phyloP scores from a whole-genome alignment of 2,113 vertebrate species.

The Pogonocichla stellata region DNA sequence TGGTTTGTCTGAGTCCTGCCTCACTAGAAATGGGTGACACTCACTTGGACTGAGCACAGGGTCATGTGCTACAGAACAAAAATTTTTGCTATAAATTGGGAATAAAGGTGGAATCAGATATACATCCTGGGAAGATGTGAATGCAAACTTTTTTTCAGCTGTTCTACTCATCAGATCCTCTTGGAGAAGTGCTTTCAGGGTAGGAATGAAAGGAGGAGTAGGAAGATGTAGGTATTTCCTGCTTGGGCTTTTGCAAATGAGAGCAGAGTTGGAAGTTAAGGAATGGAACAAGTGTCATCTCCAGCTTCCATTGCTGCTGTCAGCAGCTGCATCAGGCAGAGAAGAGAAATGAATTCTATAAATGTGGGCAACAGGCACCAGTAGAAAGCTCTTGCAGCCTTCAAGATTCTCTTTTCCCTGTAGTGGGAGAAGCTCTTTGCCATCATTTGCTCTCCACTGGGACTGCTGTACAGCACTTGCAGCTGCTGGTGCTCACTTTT shows the following conservation, averaged over 20 bases:
- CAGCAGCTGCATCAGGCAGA: neutral
- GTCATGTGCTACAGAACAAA: neutral
- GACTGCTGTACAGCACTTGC: neutral
- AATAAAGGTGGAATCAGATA: neutral
- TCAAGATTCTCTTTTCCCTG: neutral
- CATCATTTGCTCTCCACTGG: neutral
- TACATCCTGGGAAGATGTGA: neutral
- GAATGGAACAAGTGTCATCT: neutral
- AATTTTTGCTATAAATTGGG: neutral
- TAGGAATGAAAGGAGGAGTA: neutral
- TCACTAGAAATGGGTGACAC: neutral
- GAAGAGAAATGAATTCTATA: neutral
- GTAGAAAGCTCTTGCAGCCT: neutral
- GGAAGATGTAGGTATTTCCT: neutral
- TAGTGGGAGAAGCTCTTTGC: neutral
- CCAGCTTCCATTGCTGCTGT: neutral
- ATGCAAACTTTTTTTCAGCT: neutral
- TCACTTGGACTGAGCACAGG: neutral
- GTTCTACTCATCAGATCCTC: neutral
- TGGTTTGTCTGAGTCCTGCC: neutral
- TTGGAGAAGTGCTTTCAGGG: neutral
- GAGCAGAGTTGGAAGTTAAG: neutral
- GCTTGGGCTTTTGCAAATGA: neutral
- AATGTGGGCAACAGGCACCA: neutral
- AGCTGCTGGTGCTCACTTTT: neutral